Base-by-base conservation (phyloP, 2,797 vertebrate genomes). In the Gallinago nigripennis region DNA sequence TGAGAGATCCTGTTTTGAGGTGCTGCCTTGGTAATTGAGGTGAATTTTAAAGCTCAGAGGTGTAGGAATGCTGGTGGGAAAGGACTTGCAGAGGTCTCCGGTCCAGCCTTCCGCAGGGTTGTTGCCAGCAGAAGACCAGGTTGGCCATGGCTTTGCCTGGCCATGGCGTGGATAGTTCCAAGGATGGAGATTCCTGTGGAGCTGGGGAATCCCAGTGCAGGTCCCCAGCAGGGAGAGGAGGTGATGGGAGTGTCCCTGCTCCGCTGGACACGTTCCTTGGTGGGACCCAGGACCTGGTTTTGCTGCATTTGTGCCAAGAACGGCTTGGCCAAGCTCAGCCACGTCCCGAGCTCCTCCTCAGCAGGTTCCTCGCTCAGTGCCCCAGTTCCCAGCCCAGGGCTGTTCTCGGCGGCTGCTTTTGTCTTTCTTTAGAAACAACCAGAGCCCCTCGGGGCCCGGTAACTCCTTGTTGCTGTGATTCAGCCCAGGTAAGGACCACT, bases 111-210 rank as follows among this genome's bases (percentile, higher is more conserved):
- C 21, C 8, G 13, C 50, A 37, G 57, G 35, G 9, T 50, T 46
- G 14, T 33, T 61, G 50, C 28, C n/a, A 28, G 61, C 37, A 69
- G 61, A 13, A 39, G 28, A 24, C 37, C 51, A 23, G 27, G 9
- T n/a, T 35, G 68, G 35, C 82, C 9, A 0, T n/a, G 61, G 19
- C 20, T 72, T 77, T 64, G 7, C 8, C 46, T 39, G 60, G 20
- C n/a, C 53, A 0, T 24, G 21, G n/a, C 0, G 1, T 14, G 21
- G 71, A 20, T 13, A 1, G 5, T 56, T 66, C 72, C 9, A 33
- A 61, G 48, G 73, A 8, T 18, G 79, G 53, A 54, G 60, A 6
- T 66, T 35, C 27, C 8, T 7, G 8, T 10, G 6, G 56, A 25
- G 9, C 41, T 50, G 61, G 23, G 48, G 16, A 8, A 30, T 79